Conservation (phyloP, 2,797 vertebrate genomes). For the Pseudochromis fuscus region DNA sequence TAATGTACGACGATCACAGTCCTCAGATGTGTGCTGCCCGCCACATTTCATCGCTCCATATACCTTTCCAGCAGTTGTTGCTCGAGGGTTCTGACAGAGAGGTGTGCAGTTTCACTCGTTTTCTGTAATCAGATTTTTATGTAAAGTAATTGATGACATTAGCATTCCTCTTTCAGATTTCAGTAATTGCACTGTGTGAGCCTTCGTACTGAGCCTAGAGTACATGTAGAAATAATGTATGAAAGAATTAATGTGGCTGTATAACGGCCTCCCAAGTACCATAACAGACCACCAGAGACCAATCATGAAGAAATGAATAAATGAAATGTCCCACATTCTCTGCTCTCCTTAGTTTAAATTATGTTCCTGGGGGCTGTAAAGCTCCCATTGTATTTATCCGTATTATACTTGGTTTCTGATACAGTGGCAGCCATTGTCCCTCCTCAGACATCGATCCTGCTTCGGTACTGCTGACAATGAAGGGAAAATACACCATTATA, state of each 20-base stretch:
- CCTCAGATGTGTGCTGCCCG: too few relatives aligned
- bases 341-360: slow-evolving; percentile 34
- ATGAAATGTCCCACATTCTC: slow-evolving; percentile 22
- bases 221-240: slow-evolving; percentile 25
- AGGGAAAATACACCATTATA: neutral
- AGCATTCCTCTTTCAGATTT: slow-evolving; percentile 17
- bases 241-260: slow-evolving; percentile 70
- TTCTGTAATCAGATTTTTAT: slow-evolving; percentile 26
- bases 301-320: slow-evolving; percentile 21
- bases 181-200: slow-evolving; percentile 25
- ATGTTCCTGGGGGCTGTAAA: slow-evolving; percentile 38
- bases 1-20: too few relatives aligned
- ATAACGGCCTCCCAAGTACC: slow-evolving; percentile 11
- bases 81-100: slow-evolving; percentile 3
- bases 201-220: neutral
- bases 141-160: slow-evolving; percentile 17
- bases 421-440: neutral
- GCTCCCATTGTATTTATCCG: slow-evolving; percentile 29
- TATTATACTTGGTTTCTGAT: slow-evolving; percentile 22
- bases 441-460: neutral
- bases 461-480: slow-evolving; percentile 7
- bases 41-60: neutral
- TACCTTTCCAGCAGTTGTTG: neutral
- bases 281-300: slow-evolving; percentile 25
- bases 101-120: neutral